Percentiles rank a stretch among this genome's conserved stretches.
Conservation (phyloP, 2,888 invertebrate genomes). For the Ptilodon capucinus region DNA sequence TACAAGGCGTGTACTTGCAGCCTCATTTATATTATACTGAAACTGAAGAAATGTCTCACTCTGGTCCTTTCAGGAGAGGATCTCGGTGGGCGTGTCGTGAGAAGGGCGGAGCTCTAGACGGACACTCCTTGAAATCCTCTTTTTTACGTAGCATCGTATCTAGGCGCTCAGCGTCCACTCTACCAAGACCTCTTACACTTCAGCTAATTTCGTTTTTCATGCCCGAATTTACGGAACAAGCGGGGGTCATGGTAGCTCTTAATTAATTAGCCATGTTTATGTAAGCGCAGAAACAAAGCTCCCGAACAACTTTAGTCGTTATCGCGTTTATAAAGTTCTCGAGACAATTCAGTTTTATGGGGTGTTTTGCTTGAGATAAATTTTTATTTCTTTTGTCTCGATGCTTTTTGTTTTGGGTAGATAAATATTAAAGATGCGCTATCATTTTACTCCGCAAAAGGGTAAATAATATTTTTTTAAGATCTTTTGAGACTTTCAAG, state of each 20-base stretch:
- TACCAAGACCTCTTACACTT: slow-evolving; percentile 53
- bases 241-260: slow-evolving; percentile 39
- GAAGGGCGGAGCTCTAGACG: slow-evolving; percentile 68
- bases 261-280: slow-evolving; percentile 62
- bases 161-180: slow-evolving; percentile 65
- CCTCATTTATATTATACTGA: slow-evolving; percentile 56
- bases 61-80: slow-evolving; percentile 54
- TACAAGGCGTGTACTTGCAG: slow-evolving; percentile 37
- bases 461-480: no score
- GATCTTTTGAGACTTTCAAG: no score
- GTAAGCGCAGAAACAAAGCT: slow-evolving; percentile 75
- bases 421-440: slow-evolving; percentile 29
- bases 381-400: slow-evolving; percentile 75
- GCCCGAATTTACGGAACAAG: slow-evolving; percentile 7
- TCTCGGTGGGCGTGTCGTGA: slow-evolving; percentile 70
- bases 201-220: slow-evolving; percentile 30
- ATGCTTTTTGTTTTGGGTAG: slow-evolving; percentile 55
- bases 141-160: slow-evolving; percentile 76
- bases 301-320: slow-evolving; percentile 78
- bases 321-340: slow-evolving; percentile 81
- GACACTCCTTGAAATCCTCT: slow-evolving; percentile 80
- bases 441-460: not conserved
- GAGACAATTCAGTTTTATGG: slow-evolving; percentile 80
- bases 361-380: slow-evolving; percentile 81
- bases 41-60: slow-evolving; percentile 71